Conservation (phyloP, 92 coral and sea anemone species). For the Epizoanthus scotinus region DNA sequence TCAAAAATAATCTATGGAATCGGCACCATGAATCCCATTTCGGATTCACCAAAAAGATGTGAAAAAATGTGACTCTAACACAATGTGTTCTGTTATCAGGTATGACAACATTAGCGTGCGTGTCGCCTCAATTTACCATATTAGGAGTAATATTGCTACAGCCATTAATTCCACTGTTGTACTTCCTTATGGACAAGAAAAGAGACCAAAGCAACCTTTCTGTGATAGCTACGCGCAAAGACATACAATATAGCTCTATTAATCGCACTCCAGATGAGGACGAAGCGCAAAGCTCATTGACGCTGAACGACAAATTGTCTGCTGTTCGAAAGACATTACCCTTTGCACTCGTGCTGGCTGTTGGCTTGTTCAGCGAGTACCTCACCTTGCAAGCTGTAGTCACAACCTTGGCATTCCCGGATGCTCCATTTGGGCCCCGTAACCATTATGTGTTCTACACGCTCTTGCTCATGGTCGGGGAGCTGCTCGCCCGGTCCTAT, state of each 20-base stretch:
- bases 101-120: slow-evolving; percentile 71
- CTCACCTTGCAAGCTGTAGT: slow-evolving; percentile 70
- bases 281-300: slow-evolving; percentile 13
- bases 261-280: slow-evolving; percentile 15
- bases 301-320: slow-evolving; percentile 53
- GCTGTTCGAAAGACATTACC: slow-evolving; percentile 43
- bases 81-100: slow-evolving; percentile 30
- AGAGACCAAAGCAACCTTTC: neutral
- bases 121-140: slow-evolving; percentile 62
- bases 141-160: slow-evolving; percentile 58
- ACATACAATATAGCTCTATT: slow-evolving; percentile 42
- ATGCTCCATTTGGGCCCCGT: slow-evolving; percentile 72
- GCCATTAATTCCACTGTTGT: slow-evolving; percentile 42
- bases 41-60: no score
- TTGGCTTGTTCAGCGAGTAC: slow-evolving; percentile 67
- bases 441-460: slow-evolving; percentile 73
- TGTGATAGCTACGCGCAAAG: slow-evolving; percentile 14
- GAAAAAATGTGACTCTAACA: neutral
- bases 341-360: slow-evolving; percentile 43
- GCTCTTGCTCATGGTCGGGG: slow-evolving; percentile 66
- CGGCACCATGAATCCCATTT: no score
- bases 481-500: slow-evolving; percentile 71
- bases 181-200: slow-evolving; percentile 51
- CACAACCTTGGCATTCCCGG: slow-evolving; percentile 66
- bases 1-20: neutral